Percentiles rank a stretch among this genome's conserved stretches.
Evolutionary conservation across 2,888 invertebrate genomes (phyloP).

Genomic region (Diaperis boleti): DNA sequence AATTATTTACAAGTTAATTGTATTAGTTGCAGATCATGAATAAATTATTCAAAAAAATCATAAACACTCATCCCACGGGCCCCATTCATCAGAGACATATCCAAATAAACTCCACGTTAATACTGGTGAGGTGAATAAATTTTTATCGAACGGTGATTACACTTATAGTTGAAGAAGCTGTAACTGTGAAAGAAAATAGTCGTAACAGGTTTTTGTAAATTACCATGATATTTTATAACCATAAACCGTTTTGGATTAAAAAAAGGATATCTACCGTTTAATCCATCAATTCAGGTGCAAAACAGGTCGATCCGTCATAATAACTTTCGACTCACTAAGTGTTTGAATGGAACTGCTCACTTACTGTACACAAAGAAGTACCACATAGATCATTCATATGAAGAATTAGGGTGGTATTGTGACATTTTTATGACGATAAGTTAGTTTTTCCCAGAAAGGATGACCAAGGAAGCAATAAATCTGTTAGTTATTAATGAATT

Average conservation of each 20-base stretch:
- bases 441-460: too few species aligned
- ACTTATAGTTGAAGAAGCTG: too few species aligned
- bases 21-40: neutral
- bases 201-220: slow-evolving; percentile 4
- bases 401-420: slow-evolving; percentile 8
- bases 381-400: slow-evolving; percentile 28
- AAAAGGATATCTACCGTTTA: too few species aligned
- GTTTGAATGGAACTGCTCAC: slow-evolving; percentile 14
- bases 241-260: slow-evolving; percentile 3
- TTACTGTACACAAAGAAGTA: too few species aligned
- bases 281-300: too few species aligned
- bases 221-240: slow-evolving; percentile 2
- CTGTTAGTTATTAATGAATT: too few species aligned
- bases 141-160: slow-evolving; percentile 9
- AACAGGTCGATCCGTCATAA: too few species aligned
- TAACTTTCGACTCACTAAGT: too few species aligned
- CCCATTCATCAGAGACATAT: neutral
- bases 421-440: slow-evolving; percentile 6
- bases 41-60: slow-evolving; percentile 3
- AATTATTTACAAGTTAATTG: neutral
- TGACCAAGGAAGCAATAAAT: too few species aligned
- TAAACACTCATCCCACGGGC: neutral
- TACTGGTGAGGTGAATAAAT: slow-evolving; percentile 11
- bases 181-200: slow-evolving; percentile 4
- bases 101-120: neutral